phyloP scores from a whole-genome alignment of 1,140 invertebrate genomes.

The Bradysia coprophila region DNA sequence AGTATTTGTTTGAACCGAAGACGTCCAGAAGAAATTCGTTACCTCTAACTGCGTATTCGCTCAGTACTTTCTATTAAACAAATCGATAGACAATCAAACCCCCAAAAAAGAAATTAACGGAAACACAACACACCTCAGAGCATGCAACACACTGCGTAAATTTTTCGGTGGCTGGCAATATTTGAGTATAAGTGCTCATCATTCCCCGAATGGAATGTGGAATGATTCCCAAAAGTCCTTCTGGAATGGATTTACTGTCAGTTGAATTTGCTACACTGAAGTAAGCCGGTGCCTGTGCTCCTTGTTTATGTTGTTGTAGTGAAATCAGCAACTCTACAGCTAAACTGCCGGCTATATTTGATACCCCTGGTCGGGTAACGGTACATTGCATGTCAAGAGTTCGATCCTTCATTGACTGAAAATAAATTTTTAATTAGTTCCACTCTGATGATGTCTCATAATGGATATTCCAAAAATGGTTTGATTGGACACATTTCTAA shows the following conservation, averaged over 20 bases:
- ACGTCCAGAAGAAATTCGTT: slow-evolving; percentile 67
- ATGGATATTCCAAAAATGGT: neutral
- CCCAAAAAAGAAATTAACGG: neutral
- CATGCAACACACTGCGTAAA: slow-evolving; percentile 90
- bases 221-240: slow-evolving; percentile 60
- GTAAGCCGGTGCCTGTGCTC: slow-evolving; percentile 42
- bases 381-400: slow-evolving; percentile 98
- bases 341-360: slow-evolving; percentile 74
- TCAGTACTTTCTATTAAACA: slow-evolving; percentile 11
- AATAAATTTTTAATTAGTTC: slow-evolving; percentile 4
- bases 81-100: neutral
- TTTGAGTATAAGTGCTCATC: slow-evolving; percentile 57
- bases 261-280: slow-evolving; percentile 14
- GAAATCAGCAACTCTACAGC: slow-evolving; percentile 83
- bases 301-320: slow-evolving; percentile 65
- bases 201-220: slow-evolving; percentile 92
- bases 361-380: slow-evolving; percentile 87
- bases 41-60: slow-evolving; percentile 25
- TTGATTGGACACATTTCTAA: neutral
- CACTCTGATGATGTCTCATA: neutral
- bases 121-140: slow-evolving; percentile 28
- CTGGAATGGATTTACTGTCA: slow-evolving; percentile 22
- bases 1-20: slow-evolving; percentile 64
- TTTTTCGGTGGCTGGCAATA: slow-evolving; percentile 61
- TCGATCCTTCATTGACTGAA: slow-evolving; percentile 74